Percentiles rank a stretch among this genome's conserved stretches.
Conservation (phyloP, 2,888 invertebrate species). For the Drosophila kuntzei region DNA sequence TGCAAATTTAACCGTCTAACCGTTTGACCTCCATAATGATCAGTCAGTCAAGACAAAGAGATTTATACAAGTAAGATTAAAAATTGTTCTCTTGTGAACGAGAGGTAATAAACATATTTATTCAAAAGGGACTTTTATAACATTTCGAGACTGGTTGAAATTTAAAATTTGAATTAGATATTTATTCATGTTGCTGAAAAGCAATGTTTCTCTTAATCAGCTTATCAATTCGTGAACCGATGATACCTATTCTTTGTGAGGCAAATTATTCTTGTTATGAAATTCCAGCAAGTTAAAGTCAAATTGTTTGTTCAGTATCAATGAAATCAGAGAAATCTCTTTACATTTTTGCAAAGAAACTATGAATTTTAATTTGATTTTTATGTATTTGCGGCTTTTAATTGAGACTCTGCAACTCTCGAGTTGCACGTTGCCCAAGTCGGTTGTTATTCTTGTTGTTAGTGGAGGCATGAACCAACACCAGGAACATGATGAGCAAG, state of each 20-base stretch:
- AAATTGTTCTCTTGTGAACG: too few relatives aligned
- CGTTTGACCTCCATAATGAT: too few relatives aligned
- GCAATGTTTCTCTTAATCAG: background rate
- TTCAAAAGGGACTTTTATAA: too few relatives aligned
- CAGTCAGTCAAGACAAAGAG: too few relatives aligned
- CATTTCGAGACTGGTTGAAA: background rate
- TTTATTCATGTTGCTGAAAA: background rate
- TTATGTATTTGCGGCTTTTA: slow-evolving; percentile 14
- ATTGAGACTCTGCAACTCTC: slow-evolving; percentile 5
- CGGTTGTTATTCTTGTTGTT: background rate
- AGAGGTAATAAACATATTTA: background rate
- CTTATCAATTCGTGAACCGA: background rate
- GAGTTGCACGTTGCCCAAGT: background rate
- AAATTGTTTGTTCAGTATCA: slow-evolving; percentile 11
- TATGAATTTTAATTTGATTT: slow-evolving; percentile 20
- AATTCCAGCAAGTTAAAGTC: slow-evolving; percentile 4
- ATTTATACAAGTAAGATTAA: too few relatives aligned
- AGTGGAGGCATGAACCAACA: slow-evolving; percentile 3
- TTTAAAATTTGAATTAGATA: background rate
- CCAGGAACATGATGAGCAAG: slow-evolving; percentile 14
- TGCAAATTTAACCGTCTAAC: too few relatives aligned
- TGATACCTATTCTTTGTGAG: slow-evolving; percentile 1
- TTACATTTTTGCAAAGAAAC: background rate
- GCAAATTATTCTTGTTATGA: slow-evolving; percentile 5
- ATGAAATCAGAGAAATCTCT: background rate